phyloP scores from a whole-genome alignment of 2,797 vertebrate genomes.

The Urosaurus nigricauda region DNA sequence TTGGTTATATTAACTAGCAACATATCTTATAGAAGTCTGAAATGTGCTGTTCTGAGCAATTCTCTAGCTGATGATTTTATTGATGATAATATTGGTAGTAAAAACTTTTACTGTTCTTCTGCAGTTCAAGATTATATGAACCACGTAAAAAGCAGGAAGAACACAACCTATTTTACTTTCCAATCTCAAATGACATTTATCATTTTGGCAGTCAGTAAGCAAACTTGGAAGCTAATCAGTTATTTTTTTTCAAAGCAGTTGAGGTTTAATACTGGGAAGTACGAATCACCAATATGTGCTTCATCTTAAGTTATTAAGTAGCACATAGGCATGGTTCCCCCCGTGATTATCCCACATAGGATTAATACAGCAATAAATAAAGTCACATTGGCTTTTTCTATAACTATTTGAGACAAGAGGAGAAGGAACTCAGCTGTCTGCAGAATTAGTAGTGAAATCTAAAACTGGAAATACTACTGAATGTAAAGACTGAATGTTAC shows the following conservation, averaged over 20 bases:
- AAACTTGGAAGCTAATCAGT: neutral
- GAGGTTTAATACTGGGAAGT: neutral
- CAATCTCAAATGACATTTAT: constrained; percentile 19
- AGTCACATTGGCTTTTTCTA: neutral
- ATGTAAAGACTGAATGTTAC: too few relatives aligned
- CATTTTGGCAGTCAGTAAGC: neutral
- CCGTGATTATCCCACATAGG: too few relatives aligned
- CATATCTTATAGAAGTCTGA: neutral
- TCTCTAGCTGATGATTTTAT: constrained; percentile 22
- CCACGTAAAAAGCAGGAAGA: neutral
- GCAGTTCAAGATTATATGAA: neutral
- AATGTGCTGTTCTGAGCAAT: neutral
- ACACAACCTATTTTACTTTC: constrained; percentile 18
- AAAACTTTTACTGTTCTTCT: constrained; percentile 4
- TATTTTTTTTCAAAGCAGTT: neutral
- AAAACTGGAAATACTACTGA: neutral
- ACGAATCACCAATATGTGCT: neutral
- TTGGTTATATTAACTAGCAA: neutral
- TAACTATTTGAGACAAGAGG: neutral
- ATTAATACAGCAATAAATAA: neutral
- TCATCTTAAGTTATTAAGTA: neutral
- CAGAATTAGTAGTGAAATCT: neutral
- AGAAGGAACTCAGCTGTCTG: neutral
- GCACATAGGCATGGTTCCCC: too few relatives aligned
- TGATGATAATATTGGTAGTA: constrained; percentile 13